Base-by-base conservation (phyloP, 2,888 invertebrate genomes). In the Sisyra terminalis region DNA sequence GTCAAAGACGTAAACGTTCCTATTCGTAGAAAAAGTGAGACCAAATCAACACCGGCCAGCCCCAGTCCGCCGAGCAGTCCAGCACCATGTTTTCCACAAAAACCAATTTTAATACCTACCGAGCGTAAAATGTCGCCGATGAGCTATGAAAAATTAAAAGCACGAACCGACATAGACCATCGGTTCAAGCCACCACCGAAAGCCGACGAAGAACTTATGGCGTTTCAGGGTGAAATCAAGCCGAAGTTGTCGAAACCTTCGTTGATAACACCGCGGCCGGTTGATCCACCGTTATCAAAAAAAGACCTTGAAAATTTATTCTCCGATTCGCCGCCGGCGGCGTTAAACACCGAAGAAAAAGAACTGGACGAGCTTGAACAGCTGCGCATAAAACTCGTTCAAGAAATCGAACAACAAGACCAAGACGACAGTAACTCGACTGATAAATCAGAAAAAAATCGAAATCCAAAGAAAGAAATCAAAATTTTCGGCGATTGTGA, bases 351-450 rank as follows among this genome's bases (percentile, higher is more conserved):
- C 53, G 59, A 64, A 53, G 52, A 44, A 67, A 67, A 47, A 42
- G 66, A 70, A 46, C 65, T 71, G 34, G 57, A 61, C 41, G 67
- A 69, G 32, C 55, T 71, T 37, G 61, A 67, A 34, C 64, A 62
- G 48, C 52, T 70, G 31, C 58, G 67, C 48, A 57, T 62, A 17
- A 64, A 67, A 54, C 63, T 72, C 40, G 59, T 67, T 9, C 61
- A 63, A 11, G 68, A 71, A 54, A 54, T 70, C 10, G 63, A 64
- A 50, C 58, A 64, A 31, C 39, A 41, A 49, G 15, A 14, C 52
- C 43, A 32, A 7, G 47, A 46, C 40, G 32, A 47, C 8, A 44
- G 48, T 18, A 55, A 56, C n/a, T n/a, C n/a, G 2, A 41, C 32
- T n/a, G 54, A 53, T 45, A 53, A 56, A 30, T 52, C 44, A 50